Evolutionary conservation across 2,888 invertebrate species (phyloP).

Genomic region (Serrognathus titanus): DNA sequence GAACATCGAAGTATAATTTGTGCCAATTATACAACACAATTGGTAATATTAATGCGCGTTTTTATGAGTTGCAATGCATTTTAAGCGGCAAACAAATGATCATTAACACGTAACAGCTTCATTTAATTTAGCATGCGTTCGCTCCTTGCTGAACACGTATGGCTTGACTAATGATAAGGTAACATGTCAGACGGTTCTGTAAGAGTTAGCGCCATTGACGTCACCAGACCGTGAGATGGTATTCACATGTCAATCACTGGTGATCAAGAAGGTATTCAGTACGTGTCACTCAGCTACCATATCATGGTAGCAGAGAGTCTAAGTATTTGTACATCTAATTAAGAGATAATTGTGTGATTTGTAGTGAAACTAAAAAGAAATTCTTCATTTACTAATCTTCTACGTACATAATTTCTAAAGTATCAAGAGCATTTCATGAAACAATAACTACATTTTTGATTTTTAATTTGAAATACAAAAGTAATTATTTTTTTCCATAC

Average conservation of each 20-base stretch:
- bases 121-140: constrained; percentile 12
- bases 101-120: constrained; percentile 16
- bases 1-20: constrained; percentile 10
- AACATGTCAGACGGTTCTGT: constrained; percentile 19
- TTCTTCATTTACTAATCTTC: too few relatives aligned
- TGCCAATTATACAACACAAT: constrained; percentile 15
- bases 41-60: constrained; percentile 8
- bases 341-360: too few relatives aligned
- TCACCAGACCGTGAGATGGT: background rate
- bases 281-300: background rate
- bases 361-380: too few relatives aligned
- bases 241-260: constrained; percentile 1
- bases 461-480: too few relatives aligned
- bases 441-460: too few relatives aligned
- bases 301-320: background rate
- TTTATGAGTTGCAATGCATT: constrained; percentile 17
- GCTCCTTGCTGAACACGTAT: constrained; percentile 10
- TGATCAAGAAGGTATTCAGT: background rate
- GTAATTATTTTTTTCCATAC: too few relatives aligned
- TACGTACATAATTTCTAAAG: too few relatives aligned
- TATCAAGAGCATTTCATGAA: too few relatives aligned
- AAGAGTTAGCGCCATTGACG: constrained; percentile 11
- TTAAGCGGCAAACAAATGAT: constrained; percentile 16
- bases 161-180: constrained; percentile 23
- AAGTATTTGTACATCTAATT: too few relatives aligned